phyloP scores from a whole-genome alignment of 2,113 vertebrate genomes.

The Natator depressus region DNA sequence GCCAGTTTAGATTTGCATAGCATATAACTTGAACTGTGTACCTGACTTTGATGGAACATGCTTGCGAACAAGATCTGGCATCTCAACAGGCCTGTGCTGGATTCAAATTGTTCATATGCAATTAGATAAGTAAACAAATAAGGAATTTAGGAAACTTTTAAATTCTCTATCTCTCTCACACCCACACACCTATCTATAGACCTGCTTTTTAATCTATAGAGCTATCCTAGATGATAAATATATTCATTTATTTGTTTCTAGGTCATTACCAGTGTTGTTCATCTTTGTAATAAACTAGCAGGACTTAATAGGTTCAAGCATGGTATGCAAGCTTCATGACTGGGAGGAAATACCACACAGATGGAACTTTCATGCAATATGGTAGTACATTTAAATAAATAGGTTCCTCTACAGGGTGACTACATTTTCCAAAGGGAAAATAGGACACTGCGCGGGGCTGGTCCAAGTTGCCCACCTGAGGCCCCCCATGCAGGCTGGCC shows the following conservation, averaged over 20 bases:
- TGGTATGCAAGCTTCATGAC: not conserved
- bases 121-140: conserved; percentile 72
- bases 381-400: not conserved
- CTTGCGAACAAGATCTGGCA: conserved; percentile 66
- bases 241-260: not conserved
- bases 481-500: too few relatives aligned
- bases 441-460: too few relatives aligned
- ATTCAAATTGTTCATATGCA: conserved; percentile 65
- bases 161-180: not conserved
- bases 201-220: not conserved
- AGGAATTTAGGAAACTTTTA: conserved; percentile 67
- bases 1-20: conserved; percentile 23
- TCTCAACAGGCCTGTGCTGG: conserved; percentile 70
- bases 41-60: conserved; percentile 59
- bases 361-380: not conserved
- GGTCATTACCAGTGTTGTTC: not conserved
- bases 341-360: too few relatives aligned
- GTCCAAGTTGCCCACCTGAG: too few relatives aligned
- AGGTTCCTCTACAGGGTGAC: fast-evolving
- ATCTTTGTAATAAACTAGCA: not conserved
- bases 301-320: not conserved
- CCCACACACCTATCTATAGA: not conserved
- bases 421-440: too few relatives aligned
- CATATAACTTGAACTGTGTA: conserved; percentile 45
- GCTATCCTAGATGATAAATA: not conserved